phyloP scores from a whole-genome alignment of 1,140 invertebrate species.

The Heliothis virescens region DNA sequence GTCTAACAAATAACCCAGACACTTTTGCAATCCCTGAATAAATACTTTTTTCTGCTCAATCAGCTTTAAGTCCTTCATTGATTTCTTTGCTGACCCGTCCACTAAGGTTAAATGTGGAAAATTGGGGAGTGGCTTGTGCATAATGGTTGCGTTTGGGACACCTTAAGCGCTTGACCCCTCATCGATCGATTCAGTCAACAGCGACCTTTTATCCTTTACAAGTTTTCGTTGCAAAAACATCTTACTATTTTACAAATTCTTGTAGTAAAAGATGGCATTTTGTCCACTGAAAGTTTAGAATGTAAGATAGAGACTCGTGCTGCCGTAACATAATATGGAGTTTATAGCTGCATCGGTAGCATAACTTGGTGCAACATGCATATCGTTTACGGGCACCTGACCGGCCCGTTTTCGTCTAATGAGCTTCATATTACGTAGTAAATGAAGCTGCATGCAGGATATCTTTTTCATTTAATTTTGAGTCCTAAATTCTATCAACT shows the following conservation, averaged over 20 bases:
- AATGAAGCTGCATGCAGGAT: background rate
- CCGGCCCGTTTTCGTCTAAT: background rate
- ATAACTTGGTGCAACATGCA: background rate
- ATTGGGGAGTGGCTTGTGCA: background rate
- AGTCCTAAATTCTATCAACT: no score
- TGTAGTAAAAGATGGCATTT: no score
- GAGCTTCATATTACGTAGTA: background rate
- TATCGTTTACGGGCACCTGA: background rate
- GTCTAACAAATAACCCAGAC: no score
- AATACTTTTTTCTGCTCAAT: background rate
- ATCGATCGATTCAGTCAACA: background rate
- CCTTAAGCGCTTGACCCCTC: conserved; percentile 18
- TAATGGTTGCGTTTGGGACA: background rate
- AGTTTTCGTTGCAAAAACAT: background rate
- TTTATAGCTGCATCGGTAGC: background rate
- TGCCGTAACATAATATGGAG: background rate
- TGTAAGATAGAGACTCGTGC: background rate
- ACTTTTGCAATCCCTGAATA: background rate
- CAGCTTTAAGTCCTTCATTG: background rate
- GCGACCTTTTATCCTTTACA: conserved; percentile 6
- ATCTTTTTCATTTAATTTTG: background rate
- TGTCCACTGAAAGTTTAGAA: background rate
- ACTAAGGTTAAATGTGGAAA: background rate
- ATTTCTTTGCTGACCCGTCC: background rate
- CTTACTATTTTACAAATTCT: background rate